Conservation (phyloP, 2,888 invertebrate genomes). For the Chymomyza amoena region DNA sequence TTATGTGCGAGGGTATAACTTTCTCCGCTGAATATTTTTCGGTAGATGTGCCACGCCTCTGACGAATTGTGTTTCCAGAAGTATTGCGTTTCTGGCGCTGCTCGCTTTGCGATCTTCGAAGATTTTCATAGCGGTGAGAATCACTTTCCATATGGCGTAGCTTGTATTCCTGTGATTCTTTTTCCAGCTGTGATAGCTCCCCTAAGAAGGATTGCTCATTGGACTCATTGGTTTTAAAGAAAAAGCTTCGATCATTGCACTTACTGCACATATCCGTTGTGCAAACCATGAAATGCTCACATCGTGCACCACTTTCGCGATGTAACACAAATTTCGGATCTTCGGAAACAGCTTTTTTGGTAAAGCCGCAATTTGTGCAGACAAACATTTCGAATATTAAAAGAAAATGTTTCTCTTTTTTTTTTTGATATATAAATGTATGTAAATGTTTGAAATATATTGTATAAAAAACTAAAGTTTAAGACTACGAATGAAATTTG, state of each 20-base stretch:
- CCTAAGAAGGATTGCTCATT: too few species aligned
- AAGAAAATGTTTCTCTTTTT: too few species aligned
- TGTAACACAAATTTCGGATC: neutral
- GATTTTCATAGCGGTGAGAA: neutral
- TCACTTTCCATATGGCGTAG: neutral
- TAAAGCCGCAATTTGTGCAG: conserved; percentile 34
- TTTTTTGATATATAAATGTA: too few species aligned
- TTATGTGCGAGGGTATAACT: neutral
- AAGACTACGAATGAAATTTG: too few species aligned
- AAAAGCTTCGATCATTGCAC: conserved; percentile 30
- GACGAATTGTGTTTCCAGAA: neutral
- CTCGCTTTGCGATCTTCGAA: conserved; percentile 15
- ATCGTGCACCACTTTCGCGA: neutral
- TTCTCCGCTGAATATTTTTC: too few species aligned
- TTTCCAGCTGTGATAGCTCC: neutral
- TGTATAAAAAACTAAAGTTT: too few species aligned
- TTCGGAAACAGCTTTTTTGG: conserved; percentile 20
- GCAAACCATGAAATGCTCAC: conserved; percentile 19
- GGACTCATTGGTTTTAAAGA: conserved; percentile 8
- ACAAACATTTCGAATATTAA: conserved; percentile 28
- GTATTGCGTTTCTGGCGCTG: neutral
- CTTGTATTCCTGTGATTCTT: neutral
- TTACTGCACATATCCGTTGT: conserved; percentile 29
- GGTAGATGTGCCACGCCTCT: neutral
- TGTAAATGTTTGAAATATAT: too few species aligned